Evolutionary conservation across 1,140 invertebrate genomes (phyloP).

Genomic region (Proales similis): DNA sequence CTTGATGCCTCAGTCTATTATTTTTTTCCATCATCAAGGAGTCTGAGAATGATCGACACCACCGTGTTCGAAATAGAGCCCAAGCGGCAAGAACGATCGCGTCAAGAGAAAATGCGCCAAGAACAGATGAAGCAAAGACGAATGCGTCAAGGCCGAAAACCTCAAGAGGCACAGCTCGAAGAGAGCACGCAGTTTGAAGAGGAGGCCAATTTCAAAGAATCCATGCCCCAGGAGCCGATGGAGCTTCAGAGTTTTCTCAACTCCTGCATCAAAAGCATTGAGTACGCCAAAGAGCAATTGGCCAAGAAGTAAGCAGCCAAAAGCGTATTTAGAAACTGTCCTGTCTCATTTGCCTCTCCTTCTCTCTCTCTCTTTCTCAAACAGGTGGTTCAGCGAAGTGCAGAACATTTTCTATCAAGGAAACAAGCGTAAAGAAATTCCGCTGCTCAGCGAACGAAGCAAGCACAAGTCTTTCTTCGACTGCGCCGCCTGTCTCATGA

Average conservation of each 20-base stretch:
- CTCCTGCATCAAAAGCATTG: constrained; percentile 56
- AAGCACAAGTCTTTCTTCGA: constrained; percentile 71
- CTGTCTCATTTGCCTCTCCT: too few relatives aligned
- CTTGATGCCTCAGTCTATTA: not conserved
- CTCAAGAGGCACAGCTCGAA: too few relatives aligned
- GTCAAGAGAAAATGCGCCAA: too few relatives aligned
- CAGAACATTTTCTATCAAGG: constrained; percentile 59
- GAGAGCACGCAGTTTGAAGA: too few relatives aligned
- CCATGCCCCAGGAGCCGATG: too few relatives aligned
- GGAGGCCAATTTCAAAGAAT: too few relatives aligned
- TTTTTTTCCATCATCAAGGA: constrained; percentile 46
- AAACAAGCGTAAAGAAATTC: constrained; percentile 66
- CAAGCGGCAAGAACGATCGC: too few relatives aligned
- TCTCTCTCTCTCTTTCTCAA: constrained; percentile 26
- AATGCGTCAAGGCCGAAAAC: too few relatives aligned
- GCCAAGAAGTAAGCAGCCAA: constrained; percentile 51
- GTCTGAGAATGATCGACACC: constrained; percentile 57
- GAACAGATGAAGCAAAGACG: too few relatives aligned
- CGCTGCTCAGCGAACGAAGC: constrained; percentile 60
- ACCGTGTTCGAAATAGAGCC: constrained; percentile 50
- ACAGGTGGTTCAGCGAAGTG: constrained; percentile 60
- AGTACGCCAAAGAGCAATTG: constrained; percentile 55
- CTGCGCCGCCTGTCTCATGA: constrained; percentile 75
- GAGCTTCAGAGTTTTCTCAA: constrained; percentile 58
- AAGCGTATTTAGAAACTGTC: too few relatives aligned